A percentile compares a stretch with the other conserved stretches of the same genome.
Conservation (phyloP, 2,113 vertebrate genomes). For the Entomyzon cyanotis region DNA sequence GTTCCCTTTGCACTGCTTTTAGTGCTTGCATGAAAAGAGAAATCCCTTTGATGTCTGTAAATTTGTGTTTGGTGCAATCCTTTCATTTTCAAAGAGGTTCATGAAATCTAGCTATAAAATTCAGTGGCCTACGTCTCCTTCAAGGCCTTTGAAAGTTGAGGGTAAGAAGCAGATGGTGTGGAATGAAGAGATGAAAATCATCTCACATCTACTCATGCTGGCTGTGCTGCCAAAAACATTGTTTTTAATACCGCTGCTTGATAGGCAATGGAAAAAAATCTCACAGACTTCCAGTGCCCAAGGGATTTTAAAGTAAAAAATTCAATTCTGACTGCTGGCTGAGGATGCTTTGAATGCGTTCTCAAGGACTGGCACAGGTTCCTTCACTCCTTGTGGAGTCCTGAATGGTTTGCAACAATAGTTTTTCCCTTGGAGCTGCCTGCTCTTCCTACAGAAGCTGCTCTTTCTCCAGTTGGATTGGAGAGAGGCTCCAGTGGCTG, state of each 20-base stretch:
- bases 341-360: neutral
- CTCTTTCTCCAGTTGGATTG: neutral
- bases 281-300: neutral
- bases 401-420: neutral
- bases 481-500: neutral
- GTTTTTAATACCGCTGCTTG: neutral
- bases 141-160: conserved; percentile 38
- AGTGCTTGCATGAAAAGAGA: conserved; percentile 33
- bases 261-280: conserved; percentile 13
- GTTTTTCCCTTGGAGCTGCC: neutral
- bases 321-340: neutral
- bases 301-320: conserved; percentile 19
- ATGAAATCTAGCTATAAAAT: conserved; percentile 52
- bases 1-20: conserved; percentile 55
- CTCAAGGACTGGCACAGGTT: neutral
- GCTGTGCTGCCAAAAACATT: neutral
- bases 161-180: conserved; percentile 28
- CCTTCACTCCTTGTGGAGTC: conserved; percentile 1
- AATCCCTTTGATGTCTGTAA: conserved; percentile 63
- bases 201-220: neutral
- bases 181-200: conserved; percentile 41
- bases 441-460: neutral
- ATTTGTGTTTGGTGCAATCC: conserved; percentile 8
- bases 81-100: conserved; percentile 62
- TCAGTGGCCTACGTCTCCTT: conserved; percentile 15